phyloP scores from a whole-genome alignment of 2,113 vertebrate genomes.

The Bambusicola thoracicus region DNA sequence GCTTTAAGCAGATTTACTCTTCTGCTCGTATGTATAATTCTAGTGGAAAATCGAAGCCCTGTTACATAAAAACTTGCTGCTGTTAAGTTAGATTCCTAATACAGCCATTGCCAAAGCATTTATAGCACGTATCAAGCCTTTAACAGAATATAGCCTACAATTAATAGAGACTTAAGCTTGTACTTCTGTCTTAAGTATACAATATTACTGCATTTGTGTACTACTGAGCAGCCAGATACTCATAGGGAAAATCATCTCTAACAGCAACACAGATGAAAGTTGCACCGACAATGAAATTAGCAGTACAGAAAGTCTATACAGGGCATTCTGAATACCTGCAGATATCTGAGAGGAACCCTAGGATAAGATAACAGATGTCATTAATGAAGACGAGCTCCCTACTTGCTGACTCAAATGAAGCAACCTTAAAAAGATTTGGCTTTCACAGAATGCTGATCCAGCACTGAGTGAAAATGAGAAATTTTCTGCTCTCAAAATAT shows the following conservation, averaged over 20 bases:
- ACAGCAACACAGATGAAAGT: neutral
- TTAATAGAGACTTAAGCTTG: neutral
- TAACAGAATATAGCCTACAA: neutral
- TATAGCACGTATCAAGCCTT: neutral
- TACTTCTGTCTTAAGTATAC: neutral
- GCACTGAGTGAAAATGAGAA: neutral
- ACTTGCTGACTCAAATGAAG: neutral
- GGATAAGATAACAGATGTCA: neutral
- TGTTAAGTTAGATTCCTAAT: neutral
- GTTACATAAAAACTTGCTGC: neutral
- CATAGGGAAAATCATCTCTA: neutral
- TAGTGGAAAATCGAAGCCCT: neutral
- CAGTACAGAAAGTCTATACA: neutral
- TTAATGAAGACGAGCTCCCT: neutral
- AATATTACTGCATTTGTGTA: neutral
- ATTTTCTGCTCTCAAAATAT: neutral
- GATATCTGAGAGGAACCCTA: neutral
- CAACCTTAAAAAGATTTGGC: neutral
- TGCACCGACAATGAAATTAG: neutral
- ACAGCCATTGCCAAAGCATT: neutral
- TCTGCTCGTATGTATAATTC: neutral
- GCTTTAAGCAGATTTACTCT: neutral
- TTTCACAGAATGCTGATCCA: neutral
- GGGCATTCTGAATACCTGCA: neutral
- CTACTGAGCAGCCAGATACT: neutral